Conservation (phyloP, 2,797 vertebrate species). For the Apogon talboti region DNA sequence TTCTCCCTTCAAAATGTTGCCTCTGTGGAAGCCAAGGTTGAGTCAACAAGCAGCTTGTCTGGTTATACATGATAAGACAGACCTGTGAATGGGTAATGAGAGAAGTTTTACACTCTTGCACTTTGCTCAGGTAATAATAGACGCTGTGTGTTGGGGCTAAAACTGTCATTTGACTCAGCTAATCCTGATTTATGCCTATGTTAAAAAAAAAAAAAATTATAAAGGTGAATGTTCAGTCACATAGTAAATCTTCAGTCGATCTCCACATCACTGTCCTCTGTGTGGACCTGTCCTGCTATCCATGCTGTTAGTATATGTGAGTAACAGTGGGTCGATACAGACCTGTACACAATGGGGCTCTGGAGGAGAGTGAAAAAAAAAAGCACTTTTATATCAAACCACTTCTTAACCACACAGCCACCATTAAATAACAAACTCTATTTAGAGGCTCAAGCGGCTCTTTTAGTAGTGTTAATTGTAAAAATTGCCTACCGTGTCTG, state of each 20-base stretch:
- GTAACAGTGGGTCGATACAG: conserved; percentile 32
- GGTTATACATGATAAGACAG: conserved; percentile 75
- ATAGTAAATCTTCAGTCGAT: conserved; percentile 35
- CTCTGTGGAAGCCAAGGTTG: conserved; percentile 68
- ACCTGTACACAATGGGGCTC: conserved; percentile 8
- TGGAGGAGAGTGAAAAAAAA: conserved; percentile 29
- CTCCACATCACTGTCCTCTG: conserved; percentile 8
- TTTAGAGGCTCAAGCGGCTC: conserved; percentile 7
- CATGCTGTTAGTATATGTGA: conserved; percentile 22
- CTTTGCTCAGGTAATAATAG: conserved; percentile 52
- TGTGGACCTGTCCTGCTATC: conserved; percentile 24
- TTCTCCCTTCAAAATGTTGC: conserved; percentile 63
- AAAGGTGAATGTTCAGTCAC: conserved; percentile 28
- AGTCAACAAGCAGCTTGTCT: conserved; percentile 79
- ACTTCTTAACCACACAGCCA: conserved; percentile 7
- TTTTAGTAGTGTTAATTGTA: not conserved
- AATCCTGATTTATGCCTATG: conserved; percentile 31
- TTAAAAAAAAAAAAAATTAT: conserved; percentile 22
- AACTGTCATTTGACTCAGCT: conserved; percentile 46
- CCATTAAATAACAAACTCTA: conserved; percentile 20
- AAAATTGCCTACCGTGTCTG: not conserved
- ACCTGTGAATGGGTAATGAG: conserved; percentile 63
- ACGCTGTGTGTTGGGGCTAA: conserved; percentile 40
- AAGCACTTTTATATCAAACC: conserved; percentile 18
- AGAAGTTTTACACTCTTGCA: conserved; percentile 60